Evolutionary conservation across 2,113 vertebrate species (phyloP), one percentile per base, ranked within the genome.

Genomic region (Spizaetus ornatus): DNA sequence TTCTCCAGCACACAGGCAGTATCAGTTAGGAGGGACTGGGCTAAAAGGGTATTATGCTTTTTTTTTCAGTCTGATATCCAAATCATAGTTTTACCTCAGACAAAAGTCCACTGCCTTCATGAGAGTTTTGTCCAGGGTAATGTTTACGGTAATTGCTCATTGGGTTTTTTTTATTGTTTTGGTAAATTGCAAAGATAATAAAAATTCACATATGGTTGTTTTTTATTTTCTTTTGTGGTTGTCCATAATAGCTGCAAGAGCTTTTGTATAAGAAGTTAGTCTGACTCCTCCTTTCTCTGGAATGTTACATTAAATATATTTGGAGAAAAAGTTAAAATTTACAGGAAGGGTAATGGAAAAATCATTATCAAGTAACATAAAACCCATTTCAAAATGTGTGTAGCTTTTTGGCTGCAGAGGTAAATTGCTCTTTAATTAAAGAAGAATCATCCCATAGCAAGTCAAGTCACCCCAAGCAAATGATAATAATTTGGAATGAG

Each of bases 391-490:
- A 84, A 86, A 92, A 78, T 71, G 34, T 56, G 16, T 5, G 11
- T 4, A 23, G 5, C 11, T 48, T 74, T 96, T 65, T 94, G 71
- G 86, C 88, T 91, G 72, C 77, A 92, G 86, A 95, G 95, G 73
- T 90, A 84, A 91, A 82, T 72, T 82, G 48, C 62, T 97, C 80
- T 97, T 97, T 97, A 97, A 97, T 97, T 97, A 97, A 97, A 87
- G 63, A 89, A 86, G 66, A 93, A 69, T 83, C 59, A 80, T 79
- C 43, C 84, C 58, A 20, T n/a, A 95, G 95, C 80, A 96, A 96
- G 87, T 91, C 73, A 96, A 97, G 86, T 90, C 65, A 96, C 67
- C 80, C 91, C 66, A 93, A 96, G 96, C 91, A 94, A 97, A 97
- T 86, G 72, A 88, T 59, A 95, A 93, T 86, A 90, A 94, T 94